Evolutionary conservation across 2,113 vertebrate species (phyloP), one percentile per base, ranked within the genome.

Genomic region (Serinus canaria): DNA sequence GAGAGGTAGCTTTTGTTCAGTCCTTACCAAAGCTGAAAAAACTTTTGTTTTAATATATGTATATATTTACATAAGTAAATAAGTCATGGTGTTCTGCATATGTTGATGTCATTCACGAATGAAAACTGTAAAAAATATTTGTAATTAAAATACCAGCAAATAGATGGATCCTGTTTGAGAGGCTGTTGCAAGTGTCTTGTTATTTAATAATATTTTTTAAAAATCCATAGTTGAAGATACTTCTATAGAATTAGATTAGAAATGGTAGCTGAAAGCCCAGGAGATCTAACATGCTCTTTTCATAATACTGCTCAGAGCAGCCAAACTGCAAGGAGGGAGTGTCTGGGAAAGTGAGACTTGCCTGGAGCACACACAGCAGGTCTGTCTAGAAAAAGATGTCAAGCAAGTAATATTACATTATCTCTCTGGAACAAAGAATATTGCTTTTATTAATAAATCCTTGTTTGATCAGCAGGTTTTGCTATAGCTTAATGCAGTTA

Each of bases 371-470:
- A 68, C 53, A 63, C 92, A 97, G 96, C 97, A 97, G 96, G 97
- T 96, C 93, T 90, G 92, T 90, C 83, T 70, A 95, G 97, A 96
- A 97, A 97, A 98, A 97, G 96, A 97, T 67, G 97, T 92, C 78
- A 62, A 96, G 91, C 96, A 92, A 95, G 97, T 97, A 96, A 89
- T 96, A 94, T 41, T 72, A 79, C 95, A 68, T 97, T 86, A 67
- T 88, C 35, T 5, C 86, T 68, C 82, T 58, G n/a, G 55, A 56
- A 33, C 60, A 72, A 55, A 92, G 85, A 89, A 83, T 84, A 31
- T 35, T 62, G 75, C 75, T 87, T 94, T 93, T 60, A 75, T 62
- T 86, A 86, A 72, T 87, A 70, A 96, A 75, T n/a, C 4, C 0
- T 47, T 85, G 81, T 58, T 89, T 83, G 77, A 88, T 75, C 84